Evolutionary conservation across 2,797 vertebrate genomes (phyloP), one percentile per base, ranked within the genome.

Genomic region (Tokudaia muenninki): DNA sequence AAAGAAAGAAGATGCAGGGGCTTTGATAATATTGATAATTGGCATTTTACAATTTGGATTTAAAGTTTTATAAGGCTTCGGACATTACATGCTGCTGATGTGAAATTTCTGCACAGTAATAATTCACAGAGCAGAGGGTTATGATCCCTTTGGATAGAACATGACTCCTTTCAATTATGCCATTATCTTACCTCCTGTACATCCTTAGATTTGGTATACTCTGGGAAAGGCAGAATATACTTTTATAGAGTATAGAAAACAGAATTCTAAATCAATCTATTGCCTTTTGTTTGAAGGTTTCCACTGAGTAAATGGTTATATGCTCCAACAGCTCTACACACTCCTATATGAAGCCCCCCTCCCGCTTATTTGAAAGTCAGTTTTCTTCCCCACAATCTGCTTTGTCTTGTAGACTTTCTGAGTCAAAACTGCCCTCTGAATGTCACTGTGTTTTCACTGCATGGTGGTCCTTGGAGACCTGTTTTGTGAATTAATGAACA

Each of bases 21-120:
- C 44, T 52, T 90, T 91, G 41, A 77, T 70, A 8, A 2, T 74
- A 67, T 41, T 67, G 21, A 19, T 67, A 74, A 3, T 37, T 3
- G 92, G 16, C 19, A 74, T 81, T 92, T 80, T 72, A 74, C 86
- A 87, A 91, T 93, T 11, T 41, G n/a, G 34, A 78, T 89, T 79
- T 87, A 47, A 94, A 41, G 57, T 87, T 95, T 91, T 63, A 55
- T 77, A 34, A 55, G 91, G 92, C 63, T 3, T 52, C 16, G 6
- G 52, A 90, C 67, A 41, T 31, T 10, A n/a, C 24, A 2, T 47
- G 29, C n/a, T 89, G 37, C 17, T 41, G 26, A 6, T 16, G 11
- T 52, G 65, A 11, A 17, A 29, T 41, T 61, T 26, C 59, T 78
- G 19, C 21, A 37, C 0, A 29, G 21, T 44, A 75, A 57, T 59